These are phyloP conservation scores for Spinus olivaceus DNA, from an alignment of 2,797 vertebrate genomes.

Conservation along the genomic window DNA sequence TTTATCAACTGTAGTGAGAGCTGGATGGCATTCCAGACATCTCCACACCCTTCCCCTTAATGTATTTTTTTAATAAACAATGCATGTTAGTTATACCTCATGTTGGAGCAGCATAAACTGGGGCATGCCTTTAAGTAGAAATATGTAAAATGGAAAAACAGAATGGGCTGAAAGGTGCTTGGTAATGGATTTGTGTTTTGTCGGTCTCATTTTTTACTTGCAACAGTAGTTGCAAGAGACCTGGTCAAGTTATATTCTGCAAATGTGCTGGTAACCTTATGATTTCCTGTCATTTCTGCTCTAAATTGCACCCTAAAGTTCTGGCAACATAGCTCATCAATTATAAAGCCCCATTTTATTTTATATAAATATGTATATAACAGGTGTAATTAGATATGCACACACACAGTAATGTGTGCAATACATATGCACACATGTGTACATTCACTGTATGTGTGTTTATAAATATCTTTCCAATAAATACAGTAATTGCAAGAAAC, in stretches of 20 bases:
- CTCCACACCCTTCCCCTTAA: neutral
- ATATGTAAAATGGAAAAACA: neutral
- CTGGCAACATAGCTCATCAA: neutral
- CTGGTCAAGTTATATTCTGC: neutral
- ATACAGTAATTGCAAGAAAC: neutral
- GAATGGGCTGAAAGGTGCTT: neutral
- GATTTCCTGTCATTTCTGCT: neutral
- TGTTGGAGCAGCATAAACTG: neutral
- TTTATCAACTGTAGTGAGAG: neutral
- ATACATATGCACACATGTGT: too few species aligned
- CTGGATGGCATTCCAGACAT: neutral
- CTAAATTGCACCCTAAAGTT: neutral
- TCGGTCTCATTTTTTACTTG: neutral
- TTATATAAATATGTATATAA: neutral
- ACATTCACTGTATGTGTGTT: neutral
- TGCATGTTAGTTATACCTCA: rapidly evolving
- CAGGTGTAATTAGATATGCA: neutral
- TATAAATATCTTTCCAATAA: neutral
- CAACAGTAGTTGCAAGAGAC: neutral
- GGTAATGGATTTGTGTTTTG: neutral
- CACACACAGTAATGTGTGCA: neutral
- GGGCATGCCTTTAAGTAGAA: neutral
- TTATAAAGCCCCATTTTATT: neutral
- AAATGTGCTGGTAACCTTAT: neutral
- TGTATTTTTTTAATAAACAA: neutral